Conservation (phyloP, 1,140 invertebrate species). For the Steinernema feltiae region DNA sequence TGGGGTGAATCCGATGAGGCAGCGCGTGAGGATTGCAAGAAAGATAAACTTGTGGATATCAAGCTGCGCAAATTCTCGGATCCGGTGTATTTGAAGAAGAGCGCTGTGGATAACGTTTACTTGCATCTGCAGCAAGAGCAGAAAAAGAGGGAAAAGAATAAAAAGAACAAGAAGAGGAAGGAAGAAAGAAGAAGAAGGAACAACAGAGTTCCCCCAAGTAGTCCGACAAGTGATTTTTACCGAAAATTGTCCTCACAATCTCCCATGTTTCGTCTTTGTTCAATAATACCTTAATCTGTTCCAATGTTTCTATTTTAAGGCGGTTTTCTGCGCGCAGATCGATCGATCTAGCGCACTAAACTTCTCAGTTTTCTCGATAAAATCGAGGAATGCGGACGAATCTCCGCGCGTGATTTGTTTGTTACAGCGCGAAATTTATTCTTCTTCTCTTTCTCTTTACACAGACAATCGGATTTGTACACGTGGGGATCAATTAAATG, state of each 20-base stretch:
- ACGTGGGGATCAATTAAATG: neutral
- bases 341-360: neutral
- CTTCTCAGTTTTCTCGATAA: neutral
- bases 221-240: too few species aligned
- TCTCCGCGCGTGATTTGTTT: neutral
- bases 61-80: too few species aligned
- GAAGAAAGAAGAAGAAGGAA: too few species aligned
- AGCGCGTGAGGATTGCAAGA: too few species aligned
- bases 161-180: too few species aligned
- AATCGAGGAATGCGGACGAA: slow-evolving; percentile 5
- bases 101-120: too few species aligned
- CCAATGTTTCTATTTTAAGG: neutral
- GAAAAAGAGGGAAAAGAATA: too few species aligned
- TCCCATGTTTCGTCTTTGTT: neutral
- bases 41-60: too few species aligned
- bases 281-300: neutral
- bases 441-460: slow-evolving; percentile 14
- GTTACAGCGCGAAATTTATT: neutral
- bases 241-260: neutral
- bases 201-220: too few species aligned
- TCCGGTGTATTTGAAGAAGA: too few species aligned
- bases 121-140: too few species aligned
- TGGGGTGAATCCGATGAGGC: too few species aligned
- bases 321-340: neutral
- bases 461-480: neutral